Conservation (phyloP, 2,113 vertebrate species). For the Oncorhynchus gorbuscha region DNA sequence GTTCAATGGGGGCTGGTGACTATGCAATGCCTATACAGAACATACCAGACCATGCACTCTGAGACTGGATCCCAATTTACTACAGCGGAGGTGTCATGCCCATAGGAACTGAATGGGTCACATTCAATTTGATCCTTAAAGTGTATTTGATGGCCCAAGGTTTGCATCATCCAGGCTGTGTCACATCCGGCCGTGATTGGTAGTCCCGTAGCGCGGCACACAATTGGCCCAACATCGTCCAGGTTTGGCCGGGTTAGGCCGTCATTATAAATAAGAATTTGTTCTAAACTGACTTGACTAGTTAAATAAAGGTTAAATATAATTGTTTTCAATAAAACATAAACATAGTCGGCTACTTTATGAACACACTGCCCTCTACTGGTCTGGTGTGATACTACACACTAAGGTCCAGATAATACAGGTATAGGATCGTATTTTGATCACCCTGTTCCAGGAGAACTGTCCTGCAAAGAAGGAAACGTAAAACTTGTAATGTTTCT, state of each 20-base stretch:
- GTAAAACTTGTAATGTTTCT: too few relatives aligned
- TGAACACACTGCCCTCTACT: constrained; percentile 22
- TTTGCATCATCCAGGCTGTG: background rate
- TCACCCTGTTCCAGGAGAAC: too few relatives aligned
- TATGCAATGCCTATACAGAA: background rate
- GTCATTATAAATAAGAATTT: too few relatives aligned
- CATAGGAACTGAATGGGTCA: too few relatives aligned
- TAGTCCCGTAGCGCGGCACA: too few relatives aligned
- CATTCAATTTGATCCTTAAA: background rate
- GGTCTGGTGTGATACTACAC: constrained; percentile 2
- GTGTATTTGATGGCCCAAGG: background rate
- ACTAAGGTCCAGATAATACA: background rate
- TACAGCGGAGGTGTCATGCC: background rate
- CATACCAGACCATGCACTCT: background rate
- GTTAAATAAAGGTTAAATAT: too few relatives aligned
- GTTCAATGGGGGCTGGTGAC: background rate
- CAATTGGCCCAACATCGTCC: too few relatives aligned
- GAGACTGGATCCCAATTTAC: background rate
- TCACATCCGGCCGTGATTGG: too few relatives aligned
- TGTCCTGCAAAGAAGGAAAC: background rate
- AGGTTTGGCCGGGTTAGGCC: too few relatives aligned
- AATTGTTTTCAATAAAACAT: background rate
- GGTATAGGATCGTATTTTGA: too few relatives aligned
- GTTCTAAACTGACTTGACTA: too few relatives aligned
- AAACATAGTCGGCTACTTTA: background rate